Evolutionary conservation across 2,797 vertebrate genomes (phyloP), one percentile per base, ranked within the genome.

Genomic region (Microctenopoma steveboyesi): DNA sequence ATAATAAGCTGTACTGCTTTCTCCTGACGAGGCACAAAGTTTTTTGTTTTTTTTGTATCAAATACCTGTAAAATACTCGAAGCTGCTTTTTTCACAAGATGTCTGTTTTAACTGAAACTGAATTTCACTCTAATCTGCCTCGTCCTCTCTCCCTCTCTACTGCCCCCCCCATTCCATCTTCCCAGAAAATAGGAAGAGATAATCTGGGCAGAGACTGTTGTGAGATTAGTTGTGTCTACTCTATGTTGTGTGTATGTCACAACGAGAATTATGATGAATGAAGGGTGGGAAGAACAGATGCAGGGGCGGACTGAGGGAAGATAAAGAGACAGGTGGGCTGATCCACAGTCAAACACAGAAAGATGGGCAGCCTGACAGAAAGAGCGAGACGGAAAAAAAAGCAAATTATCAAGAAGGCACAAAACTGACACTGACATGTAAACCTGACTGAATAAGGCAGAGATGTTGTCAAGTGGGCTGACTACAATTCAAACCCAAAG

Each of bases 161-260:
- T 52, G 67, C 59, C 40, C 64, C 43, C 64, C 72, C 51, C 28
- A 57, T 68, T 64, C 61, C 64, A 77, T 77, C 78, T 64, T 64
- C 47, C 59, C 3, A 9, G 64, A 63, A 69, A 82, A 83, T 54
- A 50, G 74, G 56, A 78, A 65, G 57, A 67, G 72, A 91, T 91
- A 86, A 92, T 91, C 89, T 78, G 76, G 53, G 50, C 6, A 42
- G 79, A 87, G 87, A 90, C 91, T 89, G 91, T 78, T 72, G 63
- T 59, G 85, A 82, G 90, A 89, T 92, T 89, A 89, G 81, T 86
- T 74, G 68, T 76, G 81, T 80, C 75, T 81, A 46, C 68, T 82
- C 56, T 77, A 72, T 72, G 74, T 81, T 64, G 64, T 72, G 65
- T 82, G 75, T 64, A 56, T 52, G 45, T 52, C 63, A 59, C 16